A percentile compares a stretch with the other conserved stretches of the same genome.
phyloP scores from a whole-genome alignment of 2,797 vertebrate genomes.

The Typhlichthys eigenmanni region DNA sequence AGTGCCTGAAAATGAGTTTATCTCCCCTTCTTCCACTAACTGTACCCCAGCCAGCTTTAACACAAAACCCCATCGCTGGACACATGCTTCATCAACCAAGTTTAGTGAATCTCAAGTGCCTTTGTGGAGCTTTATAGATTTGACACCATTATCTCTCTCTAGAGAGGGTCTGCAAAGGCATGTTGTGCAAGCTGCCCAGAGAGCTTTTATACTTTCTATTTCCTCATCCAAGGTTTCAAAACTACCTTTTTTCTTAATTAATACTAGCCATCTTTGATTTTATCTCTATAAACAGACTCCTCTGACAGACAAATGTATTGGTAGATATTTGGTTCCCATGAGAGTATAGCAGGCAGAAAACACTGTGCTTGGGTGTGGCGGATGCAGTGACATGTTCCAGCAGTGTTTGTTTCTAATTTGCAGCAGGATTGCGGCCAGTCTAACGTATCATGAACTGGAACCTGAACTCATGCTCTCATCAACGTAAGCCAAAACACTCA shows the following conservation, averaged over 20 bases:
- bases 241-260: slow-evolving; percentile 16
- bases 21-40: slow-evolving; percentile 45
- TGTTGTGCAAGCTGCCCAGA: slow-evolving; percentile 53
- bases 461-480: slow-evolving; percentile 15
- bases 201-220: slow-evolving; percentile 49
- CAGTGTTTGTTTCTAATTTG: slow-evolving; percentile 37
- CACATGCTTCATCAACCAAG: slow-evolving; percentile 52
- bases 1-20: slow-evolving; percentile 52
- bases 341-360: neutral
- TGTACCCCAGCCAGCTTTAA: slow-evolving; percentile 15
- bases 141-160: slow-evolving; percentile 64
- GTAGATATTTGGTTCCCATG: slow-evolving; percentile 5
- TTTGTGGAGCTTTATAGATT: slow-evolving; percentile 72
- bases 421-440: slow-evolving; percentile 22
- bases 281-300: neutral
- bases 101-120: slow-evolving; percentile 67
- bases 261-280: neutral
- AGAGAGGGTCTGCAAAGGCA: slow-evolving; percentile 65
- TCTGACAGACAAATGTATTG: neutral
- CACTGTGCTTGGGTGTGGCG: slow-evolving; percentile 10
- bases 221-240: slow-evolving; percentile 41
- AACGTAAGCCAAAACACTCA: slow-evolving; percentile 1
- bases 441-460: slow-evolving; percentile 25
- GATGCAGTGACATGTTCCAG: slow-evolving; percentile 30
- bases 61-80: slow-evolving; percentile 39